A percentile compares a stretch with the other conserved stretches of the same genome.
These are phyloP conservation scores for Anser brachyrhynchus DNA, from an alignment of 2,113 vertebrate species.

Conservation along the genomic window DNA sequence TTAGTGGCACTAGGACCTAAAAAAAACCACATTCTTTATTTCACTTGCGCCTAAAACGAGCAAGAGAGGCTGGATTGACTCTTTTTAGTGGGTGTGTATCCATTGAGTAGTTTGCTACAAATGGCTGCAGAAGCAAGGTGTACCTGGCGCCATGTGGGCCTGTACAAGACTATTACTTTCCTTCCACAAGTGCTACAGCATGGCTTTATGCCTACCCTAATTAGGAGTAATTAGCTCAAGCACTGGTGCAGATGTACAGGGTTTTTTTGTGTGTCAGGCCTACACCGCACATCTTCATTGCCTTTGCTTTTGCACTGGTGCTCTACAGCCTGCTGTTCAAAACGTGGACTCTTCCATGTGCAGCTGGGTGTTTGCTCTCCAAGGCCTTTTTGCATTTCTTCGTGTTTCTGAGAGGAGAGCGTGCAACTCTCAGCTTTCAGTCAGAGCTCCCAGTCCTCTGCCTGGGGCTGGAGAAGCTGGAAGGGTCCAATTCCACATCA, in stretches of 20 bases:
- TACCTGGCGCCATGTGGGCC: neutral
- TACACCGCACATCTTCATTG: neutral
- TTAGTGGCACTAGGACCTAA: neutral
- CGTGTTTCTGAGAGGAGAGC: neutral
- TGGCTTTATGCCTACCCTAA: constrained; percentile 1
- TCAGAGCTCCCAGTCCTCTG: neutral
- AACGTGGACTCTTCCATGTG: neutral
- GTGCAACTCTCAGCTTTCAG: neutral
- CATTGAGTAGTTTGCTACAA: neutral
- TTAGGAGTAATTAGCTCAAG: constrained; percentile 20
- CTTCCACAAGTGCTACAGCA: fast-evolving
- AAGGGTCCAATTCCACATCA: constrained; percentile 34
- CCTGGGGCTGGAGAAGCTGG: neutral
- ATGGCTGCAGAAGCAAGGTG: neutral
- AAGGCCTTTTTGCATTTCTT: neutral
- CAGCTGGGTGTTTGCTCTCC: neutral
- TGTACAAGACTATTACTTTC: neutral
- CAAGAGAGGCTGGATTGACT: neutral
- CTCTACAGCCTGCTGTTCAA: fast-evolving
- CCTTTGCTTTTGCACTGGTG: neutral
- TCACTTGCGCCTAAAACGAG: neutral
- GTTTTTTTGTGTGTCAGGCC: neutral
- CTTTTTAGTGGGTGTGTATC: neutral
- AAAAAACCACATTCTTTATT: neutral
- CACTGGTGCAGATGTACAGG: neutral